Conservation (phyloP, 1,140 invertebrate genomes). For the Phymorhynchus buccinoides region DNA sequence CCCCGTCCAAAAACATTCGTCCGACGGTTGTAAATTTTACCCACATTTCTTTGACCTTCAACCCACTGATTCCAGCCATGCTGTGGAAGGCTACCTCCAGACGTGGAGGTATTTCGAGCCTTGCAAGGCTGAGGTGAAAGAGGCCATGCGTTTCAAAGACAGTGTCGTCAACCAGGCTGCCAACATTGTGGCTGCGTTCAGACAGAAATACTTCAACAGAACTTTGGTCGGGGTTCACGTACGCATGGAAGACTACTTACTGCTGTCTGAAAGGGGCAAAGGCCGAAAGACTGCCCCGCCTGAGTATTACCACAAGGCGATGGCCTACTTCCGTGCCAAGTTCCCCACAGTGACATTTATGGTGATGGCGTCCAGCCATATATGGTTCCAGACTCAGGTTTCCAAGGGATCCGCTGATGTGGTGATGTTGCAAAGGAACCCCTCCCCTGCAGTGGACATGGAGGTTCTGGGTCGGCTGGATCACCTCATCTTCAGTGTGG, state of each 20-base stretch:
- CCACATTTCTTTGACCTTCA: no score
- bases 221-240: conserved; percentile 50
- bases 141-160: conserved; percentile 34
- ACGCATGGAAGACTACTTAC: conserved; percentile 42
- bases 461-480: conserved; percentile 55
- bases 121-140: conserved; percentile 25
- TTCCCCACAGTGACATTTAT: conserved; percentile 30
- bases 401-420: not conserved
- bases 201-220: not conserved
- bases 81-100: conserved; percentile 41
- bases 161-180: conserved; percentile 11
- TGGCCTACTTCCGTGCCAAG: conserved; percentile 33
- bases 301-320: no score
- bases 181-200: conserved; percentile 1
- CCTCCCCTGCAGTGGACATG: conserved; percentile 55
- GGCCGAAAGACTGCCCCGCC: conserved; percentile 29
- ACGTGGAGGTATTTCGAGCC: conserved; percentile 49
- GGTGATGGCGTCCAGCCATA: not conserved
- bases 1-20: not conserved
- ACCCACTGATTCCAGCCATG: not conserved
- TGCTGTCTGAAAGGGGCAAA: not conserved
- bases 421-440: conserved; percentile 35
- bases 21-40: not conserved
- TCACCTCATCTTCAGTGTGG: conserved; percentile 62
- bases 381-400: conserved; percentile 32